Percentiles rank a stretch among this genome's conserved stretches.
These are phyloP conservation scores for Emydoidea blandingii DNA, from an alignment of 2,797 vertebrate genomes.

Conservation along the genomic window DNA sequence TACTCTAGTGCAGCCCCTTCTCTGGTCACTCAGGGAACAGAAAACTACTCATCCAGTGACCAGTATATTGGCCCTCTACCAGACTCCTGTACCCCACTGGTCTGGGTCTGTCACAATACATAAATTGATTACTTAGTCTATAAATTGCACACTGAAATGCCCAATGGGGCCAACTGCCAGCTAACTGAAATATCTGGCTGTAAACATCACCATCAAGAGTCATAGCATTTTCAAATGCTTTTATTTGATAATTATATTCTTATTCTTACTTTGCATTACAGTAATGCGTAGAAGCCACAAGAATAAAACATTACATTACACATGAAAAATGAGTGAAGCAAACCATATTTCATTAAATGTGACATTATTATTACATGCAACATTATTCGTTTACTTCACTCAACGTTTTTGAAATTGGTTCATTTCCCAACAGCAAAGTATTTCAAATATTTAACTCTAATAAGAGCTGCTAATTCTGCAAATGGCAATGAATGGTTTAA, in stretches of 20 bases:
- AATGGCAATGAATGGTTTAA: neutral
- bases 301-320: neutral
- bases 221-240: neutral
- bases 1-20: too few species aligned
- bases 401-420: neutral
- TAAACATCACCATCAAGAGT: neutral
- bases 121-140: neutral
- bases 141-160: neutral
- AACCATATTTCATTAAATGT: neutral
- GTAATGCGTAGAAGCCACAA: neutral
- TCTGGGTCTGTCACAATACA: neutral
- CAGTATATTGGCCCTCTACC: too few species aligned
- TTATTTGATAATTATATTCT: accelerated
- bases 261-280: neutral
- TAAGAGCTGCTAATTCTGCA: neutral
- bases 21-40: too few species aligned
- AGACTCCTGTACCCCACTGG: too few species aligned
- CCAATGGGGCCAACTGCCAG: neutral
- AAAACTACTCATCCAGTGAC: too few species aligned
- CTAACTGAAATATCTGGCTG: neutral
- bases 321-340: neutral
- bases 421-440: neutral
- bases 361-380: neutral
- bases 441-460: neutral
- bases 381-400: neutral